A percentile compares a stretch with the other conserved stretches of the same genome.
These are phyloP conservation scores for Macquaria ambigua DNA, from an alignment of 2,113 vertebrate species.

Conservation along the genomic window DNA sequence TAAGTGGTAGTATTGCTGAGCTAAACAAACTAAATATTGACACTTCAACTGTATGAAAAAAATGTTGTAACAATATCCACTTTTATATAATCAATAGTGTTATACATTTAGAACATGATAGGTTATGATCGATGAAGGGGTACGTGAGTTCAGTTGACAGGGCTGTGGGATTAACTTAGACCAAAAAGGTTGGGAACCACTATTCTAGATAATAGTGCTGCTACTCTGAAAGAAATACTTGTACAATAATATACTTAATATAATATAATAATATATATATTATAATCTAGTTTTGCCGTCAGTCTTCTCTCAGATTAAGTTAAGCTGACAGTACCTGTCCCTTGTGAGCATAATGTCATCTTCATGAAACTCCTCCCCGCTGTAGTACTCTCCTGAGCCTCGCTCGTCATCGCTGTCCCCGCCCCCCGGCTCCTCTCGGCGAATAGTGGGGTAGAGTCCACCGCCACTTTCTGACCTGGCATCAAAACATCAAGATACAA, in stretches of 20 bases:
- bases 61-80: no score
- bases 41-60: no score
- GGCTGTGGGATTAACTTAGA: no score
- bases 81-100: no score
- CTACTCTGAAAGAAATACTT: neutral
- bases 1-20: no score
- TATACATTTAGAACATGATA: no score
- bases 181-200: no score
- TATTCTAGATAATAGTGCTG: neutral
- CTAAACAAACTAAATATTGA: no score
- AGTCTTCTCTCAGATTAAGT: neutral
- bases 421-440: conserved; percentile 82
- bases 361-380: conserved; percentile 92
- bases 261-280: no score
- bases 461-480: conserved; percentile 89
- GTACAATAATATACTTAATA: neutral
- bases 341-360: conserved; percentile 89
- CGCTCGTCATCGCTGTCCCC: conserved; percentile 86
- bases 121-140: no score
- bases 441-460: conserved; percentile 87
- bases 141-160: no score
- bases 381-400: conserved; percentile 90
- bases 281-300: neutral
- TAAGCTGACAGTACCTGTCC: conserved; percentile 84
- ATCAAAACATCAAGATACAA: neutral